Evolutionary conservation across 1,140 invertebrate species (phyloP).

Genomic region (Euborellia annulipes): DNA sequence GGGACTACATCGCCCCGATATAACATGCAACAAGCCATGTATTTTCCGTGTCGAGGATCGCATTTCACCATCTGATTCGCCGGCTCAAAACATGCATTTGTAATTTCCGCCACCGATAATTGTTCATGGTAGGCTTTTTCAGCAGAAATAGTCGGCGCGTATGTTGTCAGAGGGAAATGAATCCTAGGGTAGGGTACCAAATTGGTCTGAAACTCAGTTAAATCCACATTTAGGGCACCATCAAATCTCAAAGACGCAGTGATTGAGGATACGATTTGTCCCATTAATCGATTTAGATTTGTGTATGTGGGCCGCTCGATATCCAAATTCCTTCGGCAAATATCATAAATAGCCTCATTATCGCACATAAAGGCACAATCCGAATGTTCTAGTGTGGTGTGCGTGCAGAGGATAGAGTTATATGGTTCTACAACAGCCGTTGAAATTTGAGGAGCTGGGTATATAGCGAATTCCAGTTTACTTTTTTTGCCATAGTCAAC

Average conservation of each 20-base stretch:
- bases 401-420: constrained; percentile 69
- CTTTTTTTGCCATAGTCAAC: constrained; percentile 81
- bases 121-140: constrained; percentile 75
- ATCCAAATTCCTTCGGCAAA: constrained; percentile 74
- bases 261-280: constrained; percentile 75
- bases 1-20: constrained; percentile 43
- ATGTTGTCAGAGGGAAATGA: constrained; percentile 68
- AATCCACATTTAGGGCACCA: constrained; percentile 77
- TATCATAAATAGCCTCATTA: constrained; percentile 84
- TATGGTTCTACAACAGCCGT: constrained; percentile 83
- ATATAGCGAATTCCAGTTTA: constrained; percentile 78
- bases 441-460: constrained; percentile 77
- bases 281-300: constrained; percentile 64
- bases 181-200: constrained; percentile 75
- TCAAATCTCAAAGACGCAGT: constrained; percentile 79
- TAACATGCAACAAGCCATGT: constrained; percentile 76
- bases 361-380: constrained; percentile 83
- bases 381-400: constrained; percentile 68
- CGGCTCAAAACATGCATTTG: constrained; percentile 74
- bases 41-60: constrained; percentile 75
- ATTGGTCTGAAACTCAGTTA: no score
- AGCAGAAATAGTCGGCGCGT: constrained; percentile 49
- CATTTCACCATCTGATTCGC: constrained; percentile 89
- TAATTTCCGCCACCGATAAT: constrained; percentile 70
- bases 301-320: constrained; percentile 71